phyloP scores from a whole-genome alignment of 2,888 invertebrate genomes.

The Chydorus sphaericus region DNA sequence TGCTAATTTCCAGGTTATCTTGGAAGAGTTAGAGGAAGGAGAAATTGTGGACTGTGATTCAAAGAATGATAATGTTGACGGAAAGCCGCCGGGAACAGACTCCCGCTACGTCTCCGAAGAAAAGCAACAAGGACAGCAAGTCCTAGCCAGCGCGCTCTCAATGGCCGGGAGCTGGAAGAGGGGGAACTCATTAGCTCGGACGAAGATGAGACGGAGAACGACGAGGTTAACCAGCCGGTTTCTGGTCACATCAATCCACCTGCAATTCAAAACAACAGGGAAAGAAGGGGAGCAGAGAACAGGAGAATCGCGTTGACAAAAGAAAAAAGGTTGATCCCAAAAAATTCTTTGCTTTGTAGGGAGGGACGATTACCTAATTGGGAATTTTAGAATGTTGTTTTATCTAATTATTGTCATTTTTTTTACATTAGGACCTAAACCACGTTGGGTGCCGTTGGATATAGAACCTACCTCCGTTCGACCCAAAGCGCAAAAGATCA shows the following conservation, averaged over 20 bases:
- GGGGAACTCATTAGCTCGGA: constrained; percentile 16
- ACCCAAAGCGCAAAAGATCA: constrained; percentile 1
- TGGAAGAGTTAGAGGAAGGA: constrained; percentile 14
- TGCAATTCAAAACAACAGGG: background rate
- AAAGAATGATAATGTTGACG: constrained; percentile 15
- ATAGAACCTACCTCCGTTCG: constrained; percentile 49
- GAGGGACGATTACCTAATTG: no score
- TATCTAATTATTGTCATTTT: background rate
- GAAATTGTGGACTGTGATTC: constrained; percentile 14
- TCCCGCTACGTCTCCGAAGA: background rate
- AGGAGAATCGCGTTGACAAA: constrained; percentile 23
- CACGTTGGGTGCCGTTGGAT: constrained; percentile 84
- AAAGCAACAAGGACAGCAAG: no score
- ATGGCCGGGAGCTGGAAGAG: constrained; percentile 14
- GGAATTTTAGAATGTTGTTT: no score
- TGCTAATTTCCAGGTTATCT: constrained; percentile 9
- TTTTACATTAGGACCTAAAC: constrained; percentile 35
- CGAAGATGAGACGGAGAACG: constrained; percentile 21
- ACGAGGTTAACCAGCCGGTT: constrained; percentile 29
- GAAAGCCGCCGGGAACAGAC: constrained; percentile 7
- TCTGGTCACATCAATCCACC: constrained; percentile 14
- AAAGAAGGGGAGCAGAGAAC: constrained; percentile 15
- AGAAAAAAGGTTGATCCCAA: constrained; percentile 28
- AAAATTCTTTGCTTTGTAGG: no score
- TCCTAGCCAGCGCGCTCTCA: background rate